Base-by-base conservation (phyloP, 2,797 vertebrate genomes). In the Limosa lapponica region DNA sequence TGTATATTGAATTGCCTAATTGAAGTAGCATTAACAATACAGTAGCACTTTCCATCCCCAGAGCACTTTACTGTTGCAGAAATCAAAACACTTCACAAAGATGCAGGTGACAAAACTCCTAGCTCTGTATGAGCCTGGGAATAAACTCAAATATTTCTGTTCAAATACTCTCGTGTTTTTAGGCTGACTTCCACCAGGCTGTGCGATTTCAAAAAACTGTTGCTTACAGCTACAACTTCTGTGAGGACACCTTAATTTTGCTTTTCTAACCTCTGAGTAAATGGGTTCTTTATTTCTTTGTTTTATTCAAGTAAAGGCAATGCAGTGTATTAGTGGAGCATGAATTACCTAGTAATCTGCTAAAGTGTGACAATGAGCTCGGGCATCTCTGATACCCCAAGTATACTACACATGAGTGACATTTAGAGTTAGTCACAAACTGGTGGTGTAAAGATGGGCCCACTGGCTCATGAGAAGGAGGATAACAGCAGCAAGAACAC, bases 61-160 rank as follows among this genome's bases (percentile, higher is more conserved):
- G 44, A 92, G 71, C 34, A 87, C 48, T 94, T 87, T 5, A 73
- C 55, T 1, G 7, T 48, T 87, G 51, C 52, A 89, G 78, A 92
- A 85, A 94, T 46, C 64, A 92, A 89, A 95, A 94, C 0, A 34
- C 49, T 72, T 86, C 54, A 89, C 5, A 1, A 67, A 85, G 74
- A 94, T 13, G 25, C 27, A 82, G 28, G 37, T 59, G 90, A 87
- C 27, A 73, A 91, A 90, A 93, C 23, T 66, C 48, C 39, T 90
- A n/a, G 37, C 51, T 84, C 89, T 36, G 24, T 44, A 37, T 28
- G 28, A 90, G 59, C 19, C 81, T 84, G 24, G 27, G 64, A 87
- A 93, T 73, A 89, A 92, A 87, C 80, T 44, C 80, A 24, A 51
- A 25, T 91, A 49, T 80, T 90, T 91, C 44, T 89, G 51, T 75